Evolutionary conservation across 2,888 invertebrate species (phyloP), one percentile per base, ranked within the genome.

Genomic region (Hypercompe scribonia): DNA sequence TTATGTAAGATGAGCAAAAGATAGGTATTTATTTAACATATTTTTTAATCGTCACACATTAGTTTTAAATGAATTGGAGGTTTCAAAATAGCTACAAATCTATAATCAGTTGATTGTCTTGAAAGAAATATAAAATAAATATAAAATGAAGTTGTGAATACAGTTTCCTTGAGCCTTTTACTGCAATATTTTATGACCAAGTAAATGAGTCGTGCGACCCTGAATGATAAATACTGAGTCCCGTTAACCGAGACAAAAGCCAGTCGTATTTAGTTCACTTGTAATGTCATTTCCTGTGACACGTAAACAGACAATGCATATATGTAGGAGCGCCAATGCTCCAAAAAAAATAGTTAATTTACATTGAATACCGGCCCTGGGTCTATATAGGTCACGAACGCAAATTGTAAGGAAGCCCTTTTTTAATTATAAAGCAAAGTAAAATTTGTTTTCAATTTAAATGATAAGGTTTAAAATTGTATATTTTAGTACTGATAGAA

Each of bases 241-340:
- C 92, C 91, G 92, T 91, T 93, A 90, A 71, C 79, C 78, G 83
- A 86, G 81, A 91, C 90, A 91, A 90, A 89, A 87, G 86, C 83
- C 78, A 86, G 82, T 80, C 77, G 83, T 82, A 87, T 87, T 79
- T 88, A 86, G 87, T 88, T 83, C 87, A 89, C 85, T 87, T 87
- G 87, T 89, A 83, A 85, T 88, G 84, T 89, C 86, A 89, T 89
- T 91, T 92, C 92, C 90, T 90, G 89, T 88, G 86, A 80, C 86
- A 86, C 81, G 84, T 83, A 84, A 80, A 80, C 75, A 77, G 70
- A 81, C 81, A 85, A 89, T 91, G 89, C 87, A 88, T 88, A 88
- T 88, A 88, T 89, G 87, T 86, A 88, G 80, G 79, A 75, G 81
- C 72, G 78, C 72, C 72, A 79, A 81, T 81, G 82, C 81, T 84